Percentiles rank a stretch among this genome's conserved stretches.
Conservation (phyloP, 2,797 vertebrate genomes). For the Enteromius viviparus region DNA sequence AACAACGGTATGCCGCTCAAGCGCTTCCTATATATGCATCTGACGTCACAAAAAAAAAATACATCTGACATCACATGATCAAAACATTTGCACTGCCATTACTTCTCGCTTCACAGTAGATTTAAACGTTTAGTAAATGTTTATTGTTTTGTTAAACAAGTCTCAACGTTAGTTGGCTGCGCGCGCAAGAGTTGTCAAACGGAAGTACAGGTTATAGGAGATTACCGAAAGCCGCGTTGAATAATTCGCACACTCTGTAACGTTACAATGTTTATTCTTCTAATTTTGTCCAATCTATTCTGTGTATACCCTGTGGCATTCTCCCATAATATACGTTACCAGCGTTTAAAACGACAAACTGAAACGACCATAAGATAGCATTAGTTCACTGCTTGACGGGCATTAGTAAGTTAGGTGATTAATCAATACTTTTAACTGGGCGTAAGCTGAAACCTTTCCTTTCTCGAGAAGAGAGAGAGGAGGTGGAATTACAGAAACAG, state of each 20-base stretch:
- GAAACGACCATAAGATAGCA: not conserved
- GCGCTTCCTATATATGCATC: not conserved
- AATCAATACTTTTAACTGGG: slow-evolving; percentile 21
- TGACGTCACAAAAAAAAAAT: not conserved
- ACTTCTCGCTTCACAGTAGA: not conserved
- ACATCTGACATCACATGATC: not conserved
- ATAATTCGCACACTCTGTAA: not conserved
- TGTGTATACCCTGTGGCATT: not conserved
- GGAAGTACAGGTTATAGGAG: not conserved
- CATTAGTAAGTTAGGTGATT: slow-evolving; percentile 5
- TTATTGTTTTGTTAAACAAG: not conserved
- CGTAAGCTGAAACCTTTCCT: slow-evolving; percentile 36
- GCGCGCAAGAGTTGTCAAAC: not conserved
- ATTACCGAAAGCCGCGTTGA: not conserved
- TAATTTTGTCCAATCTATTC: not conserved
- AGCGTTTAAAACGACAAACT: not conserved
- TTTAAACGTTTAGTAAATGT: not conserved
- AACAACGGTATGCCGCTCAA: not conserved
- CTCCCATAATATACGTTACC: not conserved
- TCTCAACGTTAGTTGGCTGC: not conserved
- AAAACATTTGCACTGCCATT: not conserved
- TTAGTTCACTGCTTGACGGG: not conserved
- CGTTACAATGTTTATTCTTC: not conserved
- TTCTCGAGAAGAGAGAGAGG: slow-evolving; percentile 34
- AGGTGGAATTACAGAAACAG: slow-evolving; percentile 40